A percentile compares a stretch with the other conserved stretches of the same genome.
phyloP scores from a whole-genome alignment of 2,113 vertebrate species.

The Syrmaticus mikado region DNA sequence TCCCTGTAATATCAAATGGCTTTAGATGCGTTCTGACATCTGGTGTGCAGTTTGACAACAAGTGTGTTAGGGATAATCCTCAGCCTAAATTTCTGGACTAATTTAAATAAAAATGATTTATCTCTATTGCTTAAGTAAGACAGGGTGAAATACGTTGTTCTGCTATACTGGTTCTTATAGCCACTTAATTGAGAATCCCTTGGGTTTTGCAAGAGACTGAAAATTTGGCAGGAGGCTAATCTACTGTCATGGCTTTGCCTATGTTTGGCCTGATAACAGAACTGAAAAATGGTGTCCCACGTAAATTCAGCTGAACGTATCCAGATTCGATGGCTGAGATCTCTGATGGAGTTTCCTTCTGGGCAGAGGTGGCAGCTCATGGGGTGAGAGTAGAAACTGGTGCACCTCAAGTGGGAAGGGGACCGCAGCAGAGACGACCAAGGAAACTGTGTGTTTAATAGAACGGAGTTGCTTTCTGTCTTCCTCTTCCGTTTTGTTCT shows the following conservation, averaged over 20 bases:
- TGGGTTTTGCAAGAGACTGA: constrained; percentile 1
- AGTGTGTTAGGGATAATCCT: not conserved
- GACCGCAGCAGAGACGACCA: not conserved
- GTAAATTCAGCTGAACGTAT: not conserved
- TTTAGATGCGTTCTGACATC: not conserved
- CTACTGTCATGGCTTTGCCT: not conserved
- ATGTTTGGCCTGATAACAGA: not conserved
- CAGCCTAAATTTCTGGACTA: not conserved
- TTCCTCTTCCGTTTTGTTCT: not conserved
- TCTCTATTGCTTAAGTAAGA: not conserved
- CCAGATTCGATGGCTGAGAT: not conserved
- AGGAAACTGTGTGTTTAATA: not conserved
- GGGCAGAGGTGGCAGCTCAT: rapidly evolving
- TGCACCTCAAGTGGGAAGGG: not conserved
- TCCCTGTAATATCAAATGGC: not conserved
- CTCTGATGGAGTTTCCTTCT: not conserved
- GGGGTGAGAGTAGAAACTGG: not conserved
- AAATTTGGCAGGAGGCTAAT: not conserved
- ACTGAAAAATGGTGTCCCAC: not conserved
- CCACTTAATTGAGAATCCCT: not conserved
- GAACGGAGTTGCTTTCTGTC: not conserved
- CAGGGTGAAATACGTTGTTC: not conserved
- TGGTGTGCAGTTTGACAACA: not conserved
- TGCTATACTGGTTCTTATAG: not conserved
- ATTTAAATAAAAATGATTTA: not conserved